Evolutionary conservation across 2,113 vertebrate genomes (phyloP).

Genomic region (Poecilia latipinna): DNA sequence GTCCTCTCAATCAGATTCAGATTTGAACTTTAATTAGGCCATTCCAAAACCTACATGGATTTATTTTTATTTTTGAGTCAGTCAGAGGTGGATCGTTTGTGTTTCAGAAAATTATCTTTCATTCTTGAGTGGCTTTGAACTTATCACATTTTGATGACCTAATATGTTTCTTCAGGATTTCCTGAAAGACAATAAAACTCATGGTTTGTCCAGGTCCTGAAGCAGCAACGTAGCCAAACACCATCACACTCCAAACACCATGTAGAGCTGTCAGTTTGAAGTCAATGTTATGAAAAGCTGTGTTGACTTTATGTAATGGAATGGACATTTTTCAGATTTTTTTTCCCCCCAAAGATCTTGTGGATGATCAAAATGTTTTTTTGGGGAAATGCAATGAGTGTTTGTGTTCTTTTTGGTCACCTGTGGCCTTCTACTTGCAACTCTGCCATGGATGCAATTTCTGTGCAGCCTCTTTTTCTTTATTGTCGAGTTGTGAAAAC

Average conservation of each 20-base stretch:
- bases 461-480: not conserved
- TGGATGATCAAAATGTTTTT: not conserved
- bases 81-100: not conserved
- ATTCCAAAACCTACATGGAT: not conserved
- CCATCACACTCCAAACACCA: not conserved
- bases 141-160: not conserved
- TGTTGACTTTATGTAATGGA: not conserved
- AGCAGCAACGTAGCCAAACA: not conserved
- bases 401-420: not conserved
- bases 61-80: not conserved
- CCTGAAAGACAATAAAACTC: not conserved
- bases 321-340: not conserved
- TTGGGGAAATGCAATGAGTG: not conserved
- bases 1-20: not conserved
- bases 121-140: not conserved
- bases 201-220: not conserved
- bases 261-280: not conserved
- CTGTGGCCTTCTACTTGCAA: not conserved
- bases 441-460: not conserved
- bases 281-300: no score
- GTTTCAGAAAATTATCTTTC: not conserved
- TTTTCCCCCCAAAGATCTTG: not conserved
- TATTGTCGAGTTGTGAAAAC: no score
- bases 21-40: not conserved
- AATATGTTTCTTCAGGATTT: not conserved